Evolutionary conservation across 2,888 invertebrate genomes (phyloP).

Genomic region (Heliconius charithonia): DNA sequence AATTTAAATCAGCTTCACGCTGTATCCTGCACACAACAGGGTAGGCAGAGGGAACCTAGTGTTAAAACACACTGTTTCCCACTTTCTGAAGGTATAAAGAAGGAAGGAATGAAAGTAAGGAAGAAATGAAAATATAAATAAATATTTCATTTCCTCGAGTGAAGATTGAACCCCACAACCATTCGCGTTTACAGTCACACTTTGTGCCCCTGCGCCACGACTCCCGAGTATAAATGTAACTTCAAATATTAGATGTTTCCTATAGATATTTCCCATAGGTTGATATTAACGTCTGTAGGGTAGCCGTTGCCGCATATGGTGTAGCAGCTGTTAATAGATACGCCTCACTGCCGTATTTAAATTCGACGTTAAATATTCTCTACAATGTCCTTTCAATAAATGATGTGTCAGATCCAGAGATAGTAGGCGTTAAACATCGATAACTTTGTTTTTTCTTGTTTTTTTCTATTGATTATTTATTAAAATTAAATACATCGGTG

Average conservation of each 20-base stretch:
- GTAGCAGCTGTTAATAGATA: slow-evolving; percentile 42
- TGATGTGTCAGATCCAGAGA: slow-evolving; percentile 17
- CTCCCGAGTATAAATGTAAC: background rate
- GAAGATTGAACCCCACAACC: too few relatives aligned
- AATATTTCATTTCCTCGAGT: too few relatives aligned
- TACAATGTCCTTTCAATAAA: slow-evolving; percentile 13
- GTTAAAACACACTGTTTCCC: too few relatives aligned
- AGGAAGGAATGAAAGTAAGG: too few relatives aligned
- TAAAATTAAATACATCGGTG: background rate
- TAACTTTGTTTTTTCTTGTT: background rate
- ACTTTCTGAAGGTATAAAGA: too few relatives aligned
- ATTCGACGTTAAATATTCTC: slow-evolving; percentile 34
- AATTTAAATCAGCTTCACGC: too few relatives aligned
- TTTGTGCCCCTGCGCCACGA: too few relatives aligned
- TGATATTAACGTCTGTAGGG: slow-evolving; percentile 25
- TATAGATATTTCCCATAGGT: background rate
- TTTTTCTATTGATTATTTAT: background rate
- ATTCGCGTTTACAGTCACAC: too few relatives aligned
- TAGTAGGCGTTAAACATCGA: slow-evolving; percentile 10
- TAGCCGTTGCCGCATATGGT: slow-evolving; percentile 40
- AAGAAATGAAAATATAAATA: too few relatives aligned
- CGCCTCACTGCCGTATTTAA: slow-evolving; percentile 34
- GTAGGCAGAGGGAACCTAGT: too few relatives aligned
- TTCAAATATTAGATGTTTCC: slow-evolving; percentile 11
- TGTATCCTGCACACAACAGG: too few relatives aligned